phyloP scores from a whole-genome alignment of 92 coral and sea anemone species.

The Scolanthus callimorphus region DNA sequence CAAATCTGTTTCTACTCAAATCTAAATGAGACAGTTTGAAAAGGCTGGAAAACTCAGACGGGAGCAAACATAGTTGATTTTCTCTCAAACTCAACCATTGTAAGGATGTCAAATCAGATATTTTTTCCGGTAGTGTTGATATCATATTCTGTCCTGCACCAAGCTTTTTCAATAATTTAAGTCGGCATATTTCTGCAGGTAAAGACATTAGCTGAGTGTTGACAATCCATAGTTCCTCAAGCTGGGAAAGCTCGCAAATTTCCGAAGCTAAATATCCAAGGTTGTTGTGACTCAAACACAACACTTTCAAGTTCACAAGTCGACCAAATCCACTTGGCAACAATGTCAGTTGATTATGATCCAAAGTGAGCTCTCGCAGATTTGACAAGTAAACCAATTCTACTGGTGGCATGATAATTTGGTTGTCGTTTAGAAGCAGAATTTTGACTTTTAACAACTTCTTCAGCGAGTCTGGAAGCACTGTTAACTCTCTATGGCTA shows the following conservation, averaged over 20 bases:
- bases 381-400: conserved; percentile 76
- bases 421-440: conserved; percentile 77
- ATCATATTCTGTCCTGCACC: conserved; percentile 86
- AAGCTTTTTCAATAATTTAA: conserved; percentile 64
- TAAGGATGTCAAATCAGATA: conserved; percentile 48
- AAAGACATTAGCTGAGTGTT: conserved; percentile 87
- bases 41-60: conserved; percentile 53
- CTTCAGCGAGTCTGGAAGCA: conserved; percentile 74
- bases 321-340: conserved; percentile 93
- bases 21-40: conserved; percentile 58
- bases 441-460: conserved; percentile 58
- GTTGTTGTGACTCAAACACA: conserved; percentile 87
- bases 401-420: conserved; percentile 94
- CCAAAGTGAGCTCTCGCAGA: conserved; percentile 72
- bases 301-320: conserved; percentile 57
- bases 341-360: conserved; percentile 91
- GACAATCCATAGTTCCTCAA: conserved; percentile 86
- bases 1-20: conserved; percentile 66
- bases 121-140: conserved; percentile 65
- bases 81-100: conserved; percentile 73
- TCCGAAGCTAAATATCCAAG: conserved; percentile 91
- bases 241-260: conserved; percentile 62
- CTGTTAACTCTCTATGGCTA: conserved; percentile 88
- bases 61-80: conserved; percentile 70
- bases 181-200: conserved; percentile 89